phyloP scores from a whole-genome alignment of 2,113 vertebrate genomes.

The Epinephelus lanceolatus region DNA sequence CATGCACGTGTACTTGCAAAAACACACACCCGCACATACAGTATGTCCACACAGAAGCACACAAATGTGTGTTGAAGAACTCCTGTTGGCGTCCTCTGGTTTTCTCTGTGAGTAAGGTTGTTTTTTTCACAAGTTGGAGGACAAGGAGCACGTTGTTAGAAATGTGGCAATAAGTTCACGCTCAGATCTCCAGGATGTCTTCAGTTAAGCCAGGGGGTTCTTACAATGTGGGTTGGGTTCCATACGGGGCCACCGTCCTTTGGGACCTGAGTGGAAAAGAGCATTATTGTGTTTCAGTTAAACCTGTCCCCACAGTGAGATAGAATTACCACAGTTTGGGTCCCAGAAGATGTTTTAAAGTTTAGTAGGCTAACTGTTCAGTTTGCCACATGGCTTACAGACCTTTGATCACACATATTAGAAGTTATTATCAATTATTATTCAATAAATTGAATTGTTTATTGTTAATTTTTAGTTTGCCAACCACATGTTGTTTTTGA shows the following conservation, averaged over 20 bases:
- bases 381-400: neutral
- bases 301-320: neutral
- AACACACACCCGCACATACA: constrained; percentile 1
- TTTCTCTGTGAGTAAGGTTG: constrained; percentile 14
- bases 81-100: constrained; percentile 41
- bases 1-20: neutral
- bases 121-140: constrained; percentile 15
- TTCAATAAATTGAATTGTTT: neutral
- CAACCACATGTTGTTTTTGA: neutral
- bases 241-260: constrained; percentile 13
- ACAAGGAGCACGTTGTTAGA: constrained; percentile 58
- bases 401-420: neutral
- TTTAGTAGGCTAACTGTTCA: neutral
- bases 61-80: neutral
- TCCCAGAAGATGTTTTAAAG: constrained; percentile 17
- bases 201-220: constrained; percentile 24
- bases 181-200: constrained; percentile 56
- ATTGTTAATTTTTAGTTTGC: neutral
- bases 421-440: neutral
- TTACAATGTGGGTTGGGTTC: constrained; percentile 1
- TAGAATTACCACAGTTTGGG: neutral
- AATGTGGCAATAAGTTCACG: constrained; percentile 6
- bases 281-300: neutral
- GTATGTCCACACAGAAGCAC: constrained; percentile 26
- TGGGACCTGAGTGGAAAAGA: constrained; percentile 24